phyloP scores from a whole-genome alignment of 2,797 vertebrate genomes.

The Pangasius larnaudii region DNA sequence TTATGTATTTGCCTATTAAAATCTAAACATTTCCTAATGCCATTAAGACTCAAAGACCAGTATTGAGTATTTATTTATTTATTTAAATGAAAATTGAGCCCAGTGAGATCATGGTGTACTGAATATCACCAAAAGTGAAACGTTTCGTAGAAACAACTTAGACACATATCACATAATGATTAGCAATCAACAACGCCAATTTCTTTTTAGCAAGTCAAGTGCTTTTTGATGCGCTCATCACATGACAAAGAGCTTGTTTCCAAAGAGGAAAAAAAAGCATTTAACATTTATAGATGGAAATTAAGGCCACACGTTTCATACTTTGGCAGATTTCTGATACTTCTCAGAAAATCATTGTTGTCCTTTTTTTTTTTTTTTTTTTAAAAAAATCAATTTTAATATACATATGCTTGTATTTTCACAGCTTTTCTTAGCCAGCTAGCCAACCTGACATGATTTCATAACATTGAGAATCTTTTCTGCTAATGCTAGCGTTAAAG shows the following conservation, averaged over 20 bases:
- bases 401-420: not conserved
- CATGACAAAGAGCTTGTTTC: not conserved
- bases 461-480: not conserved
- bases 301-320: not conserved
- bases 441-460: not conserved
- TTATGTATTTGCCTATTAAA: no score
- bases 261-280: not conserved
- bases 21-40: not conserved
- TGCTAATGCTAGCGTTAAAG: not conserved
- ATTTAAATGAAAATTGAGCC: not conserved
- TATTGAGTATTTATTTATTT: not conserved
- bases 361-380: no score
- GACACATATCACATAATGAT: not conserved
- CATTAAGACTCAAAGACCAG: not conserved
- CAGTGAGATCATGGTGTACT: not conserved
- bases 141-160: not conserved
- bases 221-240: not conserved
- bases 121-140: constrained; percentile 14
- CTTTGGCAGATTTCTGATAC: not conserved
- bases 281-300: not conserved
- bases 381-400: not conserved
- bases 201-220: not conserved
- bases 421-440: not conserved
- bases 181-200: not conserved
- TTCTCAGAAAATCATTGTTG: not conserved